phyloP scores from a whole-genome alignment of 2,888 invertebrate genomes.

The Neoitamus cyanurus region DNA sequence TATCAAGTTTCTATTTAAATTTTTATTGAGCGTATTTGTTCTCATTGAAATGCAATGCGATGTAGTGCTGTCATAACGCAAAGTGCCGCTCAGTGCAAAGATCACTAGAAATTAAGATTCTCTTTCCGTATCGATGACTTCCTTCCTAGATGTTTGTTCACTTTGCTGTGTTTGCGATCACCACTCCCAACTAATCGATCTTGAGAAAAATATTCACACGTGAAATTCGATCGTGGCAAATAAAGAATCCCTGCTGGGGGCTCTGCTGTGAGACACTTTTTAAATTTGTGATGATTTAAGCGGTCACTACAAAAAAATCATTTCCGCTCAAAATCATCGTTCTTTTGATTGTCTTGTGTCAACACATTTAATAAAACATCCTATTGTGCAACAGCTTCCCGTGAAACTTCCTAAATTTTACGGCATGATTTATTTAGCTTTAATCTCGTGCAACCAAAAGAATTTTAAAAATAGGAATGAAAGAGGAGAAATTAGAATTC shows the following conservation, averaged over 20 bases:
- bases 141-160: background rate
- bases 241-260: background rate
- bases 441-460: background rate
- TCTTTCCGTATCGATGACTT: background rate
- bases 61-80: background rate
- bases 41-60: background rate
- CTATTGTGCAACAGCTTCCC: too few relatives aligned
- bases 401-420: background rate
- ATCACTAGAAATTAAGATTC: background rate
- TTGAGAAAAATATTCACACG: background rate
- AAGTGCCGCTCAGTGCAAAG: background rate
- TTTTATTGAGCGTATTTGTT: background rate
- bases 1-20: background rate
- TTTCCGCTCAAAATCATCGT: background rate
- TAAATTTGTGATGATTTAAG: background rate
- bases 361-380: background rate
- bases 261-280: too few relatives aligned
- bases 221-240: background rate
- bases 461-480: background rate
- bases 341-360: background rate
- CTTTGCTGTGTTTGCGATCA: background rate
- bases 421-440: background rate
- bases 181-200: background rate
- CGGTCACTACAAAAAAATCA: background rate
- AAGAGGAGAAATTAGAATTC: background rate